Conservation (phyloP, 2,888 invertebrate genomes). For the Diaphora mendica region DNA sequence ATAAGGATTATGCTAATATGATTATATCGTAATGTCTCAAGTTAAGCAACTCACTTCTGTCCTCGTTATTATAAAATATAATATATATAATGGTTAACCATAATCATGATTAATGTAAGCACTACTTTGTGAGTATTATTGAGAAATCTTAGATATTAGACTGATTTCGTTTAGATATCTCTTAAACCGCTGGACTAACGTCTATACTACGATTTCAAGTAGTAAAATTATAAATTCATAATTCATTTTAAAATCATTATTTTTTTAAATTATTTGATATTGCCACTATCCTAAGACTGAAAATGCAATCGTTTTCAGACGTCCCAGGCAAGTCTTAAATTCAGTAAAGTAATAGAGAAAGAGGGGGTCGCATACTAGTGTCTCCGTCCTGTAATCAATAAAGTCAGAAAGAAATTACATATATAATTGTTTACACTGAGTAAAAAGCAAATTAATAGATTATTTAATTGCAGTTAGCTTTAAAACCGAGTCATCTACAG, state of each 20-base stretch:
- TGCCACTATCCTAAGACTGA: neutral
- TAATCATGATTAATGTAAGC: slow-evolving; percentile 6
- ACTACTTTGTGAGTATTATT: neutral
- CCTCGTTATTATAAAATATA: neutral
- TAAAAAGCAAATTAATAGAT: neutral
- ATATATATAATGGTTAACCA: neutral
- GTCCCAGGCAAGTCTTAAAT: neutral
- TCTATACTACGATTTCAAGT: neutral
- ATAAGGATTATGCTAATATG: slow-evolving; percentile 43
- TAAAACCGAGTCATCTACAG: neutral
- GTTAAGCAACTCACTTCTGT: slow-evolving; percentile 21
- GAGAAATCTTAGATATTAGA: neutral
- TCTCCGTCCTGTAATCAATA: no score
- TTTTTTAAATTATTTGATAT: neutral
- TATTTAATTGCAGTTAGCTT: neutral
- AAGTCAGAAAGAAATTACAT: neutral
- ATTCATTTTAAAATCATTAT: neutral
- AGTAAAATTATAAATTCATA: neutral
- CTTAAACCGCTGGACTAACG: neutral
- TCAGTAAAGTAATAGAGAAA: neutral
- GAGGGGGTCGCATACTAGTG: no score
- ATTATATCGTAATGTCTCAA: slow-evolving; percentile 33
- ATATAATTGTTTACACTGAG: neutral
- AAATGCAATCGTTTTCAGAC: neutral
- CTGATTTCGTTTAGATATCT: neutral